Evolutionary conservation across 2,797 vertebrate genomes (phyloP).

Genomic region (Tragopan temminckii): DNA sequence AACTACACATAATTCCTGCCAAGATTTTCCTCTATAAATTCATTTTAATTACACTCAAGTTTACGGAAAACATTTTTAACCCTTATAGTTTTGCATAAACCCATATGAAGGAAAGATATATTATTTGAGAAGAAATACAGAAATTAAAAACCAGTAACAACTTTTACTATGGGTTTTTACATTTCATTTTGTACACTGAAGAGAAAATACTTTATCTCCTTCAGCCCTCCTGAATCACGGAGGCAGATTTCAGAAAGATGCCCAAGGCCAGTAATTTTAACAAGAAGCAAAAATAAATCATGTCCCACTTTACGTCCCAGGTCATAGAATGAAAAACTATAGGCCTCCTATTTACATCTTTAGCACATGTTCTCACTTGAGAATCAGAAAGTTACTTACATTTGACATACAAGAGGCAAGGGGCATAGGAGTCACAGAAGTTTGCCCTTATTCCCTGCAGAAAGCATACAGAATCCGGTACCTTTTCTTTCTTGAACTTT

Average conservation of each 20-base stretch:
- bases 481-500: neutral
- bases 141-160: neutral
- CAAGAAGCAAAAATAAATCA: neutral
- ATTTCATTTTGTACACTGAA: neutral
- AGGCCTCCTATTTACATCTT: slow-evolving; percentile 11
- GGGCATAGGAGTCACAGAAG: neutral
- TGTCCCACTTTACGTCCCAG: neutral
- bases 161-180: neutral
- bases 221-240: neutral
- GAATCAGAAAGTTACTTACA: slow-evolving; percentile 16
- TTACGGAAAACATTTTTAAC: neutral
- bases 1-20: neutral
- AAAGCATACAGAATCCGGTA: neutral
- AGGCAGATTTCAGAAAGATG: neutral
- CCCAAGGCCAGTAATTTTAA: neutral
- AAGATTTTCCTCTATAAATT: neutral
- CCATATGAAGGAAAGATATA: neutral
- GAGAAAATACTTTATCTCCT: neutral
- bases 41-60: neutral
- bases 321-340: slow-evolving; percentile 19
- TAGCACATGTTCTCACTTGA: neutral
- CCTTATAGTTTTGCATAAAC: neutral
- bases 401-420: slow-evolving; percentile 13
- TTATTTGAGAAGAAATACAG: neutral
- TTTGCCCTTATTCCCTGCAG: neutral